phyloP scores from a whole-genome alignment of 2,113 vertebrate species.

The Dissostichus mawsoni region DNA sequence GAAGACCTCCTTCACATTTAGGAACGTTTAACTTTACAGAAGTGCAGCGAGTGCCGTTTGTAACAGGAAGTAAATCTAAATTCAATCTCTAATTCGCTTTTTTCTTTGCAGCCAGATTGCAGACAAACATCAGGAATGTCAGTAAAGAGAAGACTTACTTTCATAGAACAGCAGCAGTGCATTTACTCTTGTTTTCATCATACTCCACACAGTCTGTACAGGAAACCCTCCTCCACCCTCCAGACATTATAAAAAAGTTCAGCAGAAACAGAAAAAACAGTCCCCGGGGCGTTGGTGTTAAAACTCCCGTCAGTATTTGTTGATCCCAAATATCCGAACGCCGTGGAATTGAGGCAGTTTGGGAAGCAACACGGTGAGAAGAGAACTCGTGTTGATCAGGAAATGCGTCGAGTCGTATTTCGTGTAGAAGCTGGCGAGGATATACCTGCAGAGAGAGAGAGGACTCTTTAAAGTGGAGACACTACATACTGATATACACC shows the following conservation, averaged over 20 bases:
- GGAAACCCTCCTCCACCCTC: slow-evolving; percentile 25
- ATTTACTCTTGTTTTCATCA: slow-evolving; percentile 20
- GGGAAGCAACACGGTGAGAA: slow-evolving; percentile 92
- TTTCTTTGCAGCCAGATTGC: slow-evolving; percentile 5
- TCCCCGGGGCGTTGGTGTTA: slow-evolving; percentile 43
- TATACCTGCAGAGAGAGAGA: slow-evolving; percentile 83
- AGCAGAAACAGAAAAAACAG: slow-evolving; percentile 28
- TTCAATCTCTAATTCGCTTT: slow-evolving; percentile 23
- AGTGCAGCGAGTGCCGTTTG: slow-evolving; percentile 40
- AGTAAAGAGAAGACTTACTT: slow-evolving; percentile 23
- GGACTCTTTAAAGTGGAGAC: slow-evolving; percentile 5
- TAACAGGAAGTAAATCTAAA: slow-evolving; percentile 11
- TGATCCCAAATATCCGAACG: slow-evolving; percentile 94
- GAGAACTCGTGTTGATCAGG: slow-evolving; percentile 90
- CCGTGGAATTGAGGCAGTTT: slow-evolving; percentile 96
- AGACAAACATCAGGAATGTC: slow-evolving; percentile 38
- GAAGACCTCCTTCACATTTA: slow-evolving; percentile 15
- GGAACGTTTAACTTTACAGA: slow-evolving; percentile 29
- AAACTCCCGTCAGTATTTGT: slow-evolving; percentile 87
- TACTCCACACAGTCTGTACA: slow-evolving; percentile 44
- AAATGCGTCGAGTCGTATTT: slow-evolving; percentile 94
- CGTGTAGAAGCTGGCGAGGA: slow-evolving; percentile 96
- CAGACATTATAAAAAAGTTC: slow-evolving; percentile 35
- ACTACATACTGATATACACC: too few relatives aligned
- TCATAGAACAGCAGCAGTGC: slow-evolving; percentile 45